Evolutionary conservation across 2,888 invertebrate genomes (phyloP), one percentile per base, ranked within the genome.

Genomic region (Ophonus ardosiacus): DNA sequence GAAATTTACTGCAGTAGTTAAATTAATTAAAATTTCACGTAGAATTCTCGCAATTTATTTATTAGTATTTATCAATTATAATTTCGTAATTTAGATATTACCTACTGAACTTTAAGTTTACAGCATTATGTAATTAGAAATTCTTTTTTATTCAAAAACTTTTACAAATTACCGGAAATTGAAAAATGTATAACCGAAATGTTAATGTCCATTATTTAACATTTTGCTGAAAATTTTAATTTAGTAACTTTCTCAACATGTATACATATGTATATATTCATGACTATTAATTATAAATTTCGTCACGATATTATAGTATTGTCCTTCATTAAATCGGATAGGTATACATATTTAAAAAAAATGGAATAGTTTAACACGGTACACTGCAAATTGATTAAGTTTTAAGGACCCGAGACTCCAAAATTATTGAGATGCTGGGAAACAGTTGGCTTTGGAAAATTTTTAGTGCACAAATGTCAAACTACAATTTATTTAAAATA

Each of bases 171-270:
- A 18, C 40, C 15, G 40, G 43, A 43, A 43, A 74, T 74, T 74
- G 13, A 18, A 40, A 74, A 74, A 74, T 51, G 43, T 10, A 51
- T 43, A 74, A 43, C 40, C 10, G 17, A 74, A 43, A 74, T 43
- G 43, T 74, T 43, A 43, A 43, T 18, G 38, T 71, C 21, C 10
- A 68, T 74, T 74, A 74, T 74, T 7, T 43, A 74, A 74, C 17
- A 8, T 38, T 63, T 63, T 21, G 43, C 18, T 65, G 38, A 38
- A 31, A 65, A 71, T 43, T 71, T 40, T 74, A 68, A 51, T 43
- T 74, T 21, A 40, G 43, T 10, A 74, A 74, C 71, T 74, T 74
- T 74, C 71, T 74, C 71, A 74, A 74, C 3, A 4, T 68, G 13
- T 68, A 74, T 74, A 13, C 18, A 74, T 74, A 71, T 71, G 17